Base-by-base conservation (phyloP, 2,113 vertebrate genomes). In the Tachysurus vachellii region DNA sequence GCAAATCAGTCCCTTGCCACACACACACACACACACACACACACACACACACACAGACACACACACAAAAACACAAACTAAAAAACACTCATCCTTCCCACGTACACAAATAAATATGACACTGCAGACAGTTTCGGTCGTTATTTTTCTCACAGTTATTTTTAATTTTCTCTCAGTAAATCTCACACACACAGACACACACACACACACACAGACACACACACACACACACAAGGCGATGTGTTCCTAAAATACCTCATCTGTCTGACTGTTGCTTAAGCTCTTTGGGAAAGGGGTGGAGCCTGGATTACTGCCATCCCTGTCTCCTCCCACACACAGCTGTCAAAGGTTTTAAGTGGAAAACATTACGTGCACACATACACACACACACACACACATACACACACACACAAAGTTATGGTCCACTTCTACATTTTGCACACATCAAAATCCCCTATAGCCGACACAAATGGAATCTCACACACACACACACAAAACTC, bases 201-300 rank as follows among this genome's bases (percentile, higher is more conserved):
- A 42, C 44, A 44, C 6, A 70, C 12, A 85, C 80, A 83, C 53
- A 80, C 26, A 88, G 28, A 76, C 59, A 47, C 42, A 85, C 64
- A 79, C 9, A 85, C 73, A 84, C 42, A 80, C 26, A 85, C 44
- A 75, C 70, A 47, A n/a, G 77, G 42, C 68, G 44, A 82, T 42
- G n/a, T 89, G 88, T 90, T 90, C 90, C 88, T 77, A 90, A 90
- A 90, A 90, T 90, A 90, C 81, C 82, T 85, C 62, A 86, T 70
- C 68, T 87, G 88, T 80, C 90, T 89, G 87, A 84, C 70, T 88
- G 82, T 84, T 83, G 84, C 77, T 86, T 88, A 83, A 85, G 86
- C 86, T 89, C 59, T 83, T 85, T 80, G 86, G 87, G 86, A 88
- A 88, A 81, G 84, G 83, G 87, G 88, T 11, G 86, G 84, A 57